Base-by-base conservation (phyloP, 1,140 invertebrate genomes). In the Drosophila arawakana region DNA sequence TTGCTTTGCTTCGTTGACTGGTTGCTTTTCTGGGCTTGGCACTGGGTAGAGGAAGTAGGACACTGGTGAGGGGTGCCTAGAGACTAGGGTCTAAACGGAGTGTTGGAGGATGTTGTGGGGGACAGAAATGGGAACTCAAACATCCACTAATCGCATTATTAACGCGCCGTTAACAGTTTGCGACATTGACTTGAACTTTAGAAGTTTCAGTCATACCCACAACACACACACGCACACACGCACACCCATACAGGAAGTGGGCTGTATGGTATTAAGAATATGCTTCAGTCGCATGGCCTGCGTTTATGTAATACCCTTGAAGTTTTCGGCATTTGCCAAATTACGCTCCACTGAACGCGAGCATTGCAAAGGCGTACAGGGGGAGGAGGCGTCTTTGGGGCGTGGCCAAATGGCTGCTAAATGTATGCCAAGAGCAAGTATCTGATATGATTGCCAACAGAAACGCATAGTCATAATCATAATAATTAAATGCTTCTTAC, bases 81-180 rank as follows among this genome's bases (percentile, higher is more conserved):
- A 3, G 25, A 30, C 25, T 30, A 30, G 25, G 25, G 1, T 13
- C 9, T 54, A 10, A 25, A 7, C 10, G 18, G 25, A 25, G n/a
- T 9, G 34, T 54, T 55, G 57, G 10, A 7, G 43, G 34, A 15
- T 2, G 30, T 21, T 5, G 1, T 34, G 8, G 10, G 58, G 59
- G 44, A 5, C 39, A 3, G 8, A 15, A 15, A 30, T 30, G 75
- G 65, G 66, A 68, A 69, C 63, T 67, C 47, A 61, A 74, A 76
- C 69, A 81, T 80, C 61, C 74, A 81, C 81, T 84, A 84, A 84
- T 84, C 81, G 81, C 81, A 84, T 84, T 84, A 84, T 84, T 84
- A 84, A 84, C 81, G 81, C 81, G 80, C 81, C 78, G 78, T 84
- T 85, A 85, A 85, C 74, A 85, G 84, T 82, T 83, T 83, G 80